Evolutionary conservation across 1,140 invertebrate genomes (phyloP).

Genomic region (Magallana ariakensis): DNA sequence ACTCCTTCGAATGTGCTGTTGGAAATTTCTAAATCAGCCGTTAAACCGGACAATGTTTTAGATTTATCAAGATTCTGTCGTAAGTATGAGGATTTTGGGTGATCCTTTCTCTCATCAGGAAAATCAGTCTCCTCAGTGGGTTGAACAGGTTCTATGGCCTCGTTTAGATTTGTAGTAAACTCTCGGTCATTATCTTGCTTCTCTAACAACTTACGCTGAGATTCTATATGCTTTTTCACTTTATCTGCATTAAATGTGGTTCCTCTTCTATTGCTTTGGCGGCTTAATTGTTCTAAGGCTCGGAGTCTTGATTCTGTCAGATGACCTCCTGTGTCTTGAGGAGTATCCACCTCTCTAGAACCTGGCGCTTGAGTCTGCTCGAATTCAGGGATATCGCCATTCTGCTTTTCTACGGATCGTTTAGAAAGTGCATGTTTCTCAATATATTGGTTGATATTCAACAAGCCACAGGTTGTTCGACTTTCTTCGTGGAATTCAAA

Average conservation of each 20-base stretch:
- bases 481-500: slow-evolving; percentile 19
- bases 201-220: not conserved
- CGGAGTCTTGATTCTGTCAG: not conserved
- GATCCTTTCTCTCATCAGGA: not conserved
- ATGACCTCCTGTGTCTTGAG: not conserved
- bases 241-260: not conserved
- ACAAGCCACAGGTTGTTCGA: not conserved
- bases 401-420: not conserved
- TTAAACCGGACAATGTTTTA: not conserved
- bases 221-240: not conserved
- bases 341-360: not conserved
- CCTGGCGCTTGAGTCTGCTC: not conserved
- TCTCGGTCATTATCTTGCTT: slow-evolving; percentile 10
- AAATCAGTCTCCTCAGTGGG: slow-evolving; percentile 1
- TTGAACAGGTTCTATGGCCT: not conserved
- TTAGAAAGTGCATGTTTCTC: not conserved
- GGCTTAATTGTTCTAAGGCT: not conserved
- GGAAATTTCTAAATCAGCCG: not conserved
- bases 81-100: not conserved
- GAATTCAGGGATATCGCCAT: not conserved
- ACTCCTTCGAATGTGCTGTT: not conserved
- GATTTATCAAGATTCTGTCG: not conserved
- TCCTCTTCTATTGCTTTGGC: not conserved
- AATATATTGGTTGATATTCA: not conserved
- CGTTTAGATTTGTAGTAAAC: slow-evolving; percentile 28